Conservation (phyloP, 2,797 vertebrate species). For the Mycteria americana region DNA sequence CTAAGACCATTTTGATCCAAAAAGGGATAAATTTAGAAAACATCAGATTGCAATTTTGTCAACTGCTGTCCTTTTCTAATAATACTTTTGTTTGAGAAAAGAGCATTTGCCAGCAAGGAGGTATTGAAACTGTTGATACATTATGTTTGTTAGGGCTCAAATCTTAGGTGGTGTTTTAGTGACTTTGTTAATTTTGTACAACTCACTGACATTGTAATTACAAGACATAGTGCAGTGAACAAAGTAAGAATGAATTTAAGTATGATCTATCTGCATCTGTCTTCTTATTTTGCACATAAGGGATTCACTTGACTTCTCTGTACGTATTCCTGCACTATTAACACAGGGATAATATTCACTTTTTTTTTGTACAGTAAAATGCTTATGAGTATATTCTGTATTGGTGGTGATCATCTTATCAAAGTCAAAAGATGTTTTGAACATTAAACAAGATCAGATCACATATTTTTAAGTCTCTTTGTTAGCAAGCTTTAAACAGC, state of each 20-base stretch:
- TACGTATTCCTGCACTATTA: not conserved
- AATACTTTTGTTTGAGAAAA: not conserved
- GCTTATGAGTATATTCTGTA: not conserved
- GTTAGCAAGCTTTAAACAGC: not conserved
- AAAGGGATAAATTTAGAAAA: not conserved
- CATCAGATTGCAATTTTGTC: not conserved
- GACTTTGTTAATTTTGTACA: not conserved
- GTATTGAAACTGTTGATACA: not conserved
- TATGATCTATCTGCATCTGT: not conserved
- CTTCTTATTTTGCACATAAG: not conserved
- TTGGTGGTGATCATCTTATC: not conserved
- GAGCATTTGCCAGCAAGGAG: rapidly evolving
- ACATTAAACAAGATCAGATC: not conserved
- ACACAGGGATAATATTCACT: not conserved
- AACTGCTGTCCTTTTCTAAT: not conserved
- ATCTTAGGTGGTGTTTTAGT: not conserved
- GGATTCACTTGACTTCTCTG: not conserved
- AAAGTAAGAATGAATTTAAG: not conserved
- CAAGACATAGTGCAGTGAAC: not conserved
- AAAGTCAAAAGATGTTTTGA: not conserved
- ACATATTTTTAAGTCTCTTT: not conserved
- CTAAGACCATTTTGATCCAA: not conserved
- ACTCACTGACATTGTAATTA: not conserved
- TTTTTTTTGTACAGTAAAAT: not conserved
- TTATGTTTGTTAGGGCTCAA: not conserved